Conservation (phyloP, 2,113 vertebrate species). For the Donacobius atricapilla region DNA sequence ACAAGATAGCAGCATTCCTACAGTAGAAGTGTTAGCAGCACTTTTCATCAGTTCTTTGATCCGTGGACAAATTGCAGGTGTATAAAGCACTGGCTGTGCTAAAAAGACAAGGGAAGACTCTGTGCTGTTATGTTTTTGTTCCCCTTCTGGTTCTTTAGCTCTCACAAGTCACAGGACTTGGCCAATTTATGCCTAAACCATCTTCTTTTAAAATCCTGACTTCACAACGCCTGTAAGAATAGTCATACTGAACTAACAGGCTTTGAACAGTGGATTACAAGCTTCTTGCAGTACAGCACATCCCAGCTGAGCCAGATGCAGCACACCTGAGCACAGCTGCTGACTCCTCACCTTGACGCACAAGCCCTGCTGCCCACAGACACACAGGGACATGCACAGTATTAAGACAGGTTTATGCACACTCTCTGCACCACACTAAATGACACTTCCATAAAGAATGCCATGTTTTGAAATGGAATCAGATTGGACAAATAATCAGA, state of each 20-base stretch:
- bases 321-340: neutral
- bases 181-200: neutral
- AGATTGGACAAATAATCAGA: neutral
- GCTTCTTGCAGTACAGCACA: neutral
- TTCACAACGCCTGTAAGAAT: neutral
- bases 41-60: conserved; percentile 26
- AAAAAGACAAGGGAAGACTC: neutral
- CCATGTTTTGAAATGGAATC: neutral
- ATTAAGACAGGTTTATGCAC: neutral
- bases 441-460: neutral
- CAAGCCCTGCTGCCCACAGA: neutral
- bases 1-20: neutral
- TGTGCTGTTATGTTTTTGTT: neutral
- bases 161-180: neutral
- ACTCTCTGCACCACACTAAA: neutral
- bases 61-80: conserved; percentile 11
- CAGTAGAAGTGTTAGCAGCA: neutral
- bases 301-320: neutral
- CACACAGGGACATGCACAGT: fast-evolving
- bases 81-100: neutral
- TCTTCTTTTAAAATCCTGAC: neutral
- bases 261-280: neutral
- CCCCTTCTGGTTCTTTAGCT: neutral
- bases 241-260: neutral
- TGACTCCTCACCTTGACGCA: neutral